Evolutionary conservation across 2,888 invertebrate genomes (phyloP).

Genomic region (Cenopis cana): DNA sequence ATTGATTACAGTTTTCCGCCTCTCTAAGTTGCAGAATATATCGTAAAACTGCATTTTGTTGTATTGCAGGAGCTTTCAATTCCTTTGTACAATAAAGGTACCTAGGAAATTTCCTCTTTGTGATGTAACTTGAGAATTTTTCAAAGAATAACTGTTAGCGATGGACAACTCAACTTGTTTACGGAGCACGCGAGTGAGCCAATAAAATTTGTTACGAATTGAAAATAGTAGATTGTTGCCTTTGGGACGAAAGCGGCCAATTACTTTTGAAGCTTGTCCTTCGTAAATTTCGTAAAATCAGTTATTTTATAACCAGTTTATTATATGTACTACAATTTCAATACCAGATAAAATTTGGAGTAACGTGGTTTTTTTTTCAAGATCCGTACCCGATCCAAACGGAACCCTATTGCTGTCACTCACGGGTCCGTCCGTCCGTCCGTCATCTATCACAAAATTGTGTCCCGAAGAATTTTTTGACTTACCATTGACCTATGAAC

Average conservation of each 20-base stretch:
- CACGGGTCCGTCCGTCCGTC: no score
- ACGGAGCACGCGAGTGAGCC: neutral
- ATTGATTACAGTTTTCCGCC: neutral
- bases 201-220: neutral
- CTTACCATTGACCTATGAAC: no score
- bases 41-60: neutral
- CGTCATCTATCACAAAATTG: no score
- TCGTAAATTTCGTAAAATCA: no score
- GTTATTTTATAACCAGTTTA: no score
- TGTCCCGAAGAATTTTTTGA: no score
- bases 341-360: no score
- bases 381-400: no score
- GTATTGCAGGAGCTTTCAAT: neutral
- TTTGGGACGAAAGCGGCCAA: neutral
- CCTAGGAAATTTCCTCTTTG: conserved; percentile 9
- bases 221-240: neutral
- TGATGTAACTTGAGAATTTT: neutral
- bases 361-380: no score
- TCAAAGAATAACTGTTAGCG: conserved; percentile 1
- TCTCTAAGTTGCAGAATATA: neutral
- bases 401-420: no score
- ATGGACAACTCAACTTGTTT: neutral
- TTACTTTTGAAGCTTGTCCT: neutral
- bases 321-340: no score
- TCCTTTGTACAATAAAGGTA: conserved; percentile 5